These are phyloP conservation scores for Leptopilina myrica DNA, from an alignment of 2,888 invertebrate species.

Conservation along the genomic window DNA sequence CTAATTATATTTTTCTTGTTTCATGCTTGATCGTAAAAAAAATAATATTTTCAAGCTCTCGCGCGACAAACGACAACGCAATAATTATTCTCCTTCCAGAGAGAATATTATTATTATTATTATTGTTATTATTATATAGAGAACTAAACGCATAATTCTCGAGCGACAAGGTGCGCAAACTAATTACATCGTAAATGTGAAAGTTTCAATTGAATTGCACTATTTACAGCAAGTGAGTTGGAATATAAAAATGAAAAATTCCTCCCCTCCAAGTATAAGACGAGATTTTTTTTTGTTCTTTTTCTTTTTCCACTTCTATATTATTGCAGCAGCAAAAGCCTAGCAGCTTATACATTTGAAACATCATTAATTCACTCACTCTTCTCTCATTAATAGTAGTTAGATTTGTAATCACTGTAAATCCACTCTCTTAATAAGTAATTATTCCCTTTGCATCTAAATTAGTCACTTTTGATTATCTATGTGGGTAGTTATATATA, in stretches of 20 bases:
- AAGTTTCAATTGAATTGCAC: slow-evolving; percentile 58
- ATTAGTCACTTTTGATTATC: too few relatives aligned
- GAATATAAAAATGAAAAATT: not conserved
- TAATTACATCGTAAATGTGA: slow-evolving; percentile 59
- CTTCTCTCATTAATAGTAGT: too few relatives aligned
- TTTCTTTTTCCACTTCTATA: not conserved
- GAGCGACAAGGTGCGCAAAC: slow-evolving; percentile 48
- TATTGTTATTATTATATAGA: not conserved
- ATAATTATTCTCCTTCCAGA: not conserved
- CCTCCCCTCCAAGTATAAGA: not conserved
- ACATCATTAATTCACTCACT: not conserved
- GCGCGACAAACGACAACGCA: not conserved
- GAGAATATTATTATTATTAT: too few relatives aligned
- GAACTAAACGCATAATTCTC: not conserved
- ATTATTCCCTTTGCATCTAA: too few relatives aligned
- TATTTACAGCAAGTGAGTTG: slow-evolving; percentile 45
- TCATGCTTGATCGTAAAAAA: not conserved
- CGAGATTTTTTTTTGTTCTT: too few relatives aligned
- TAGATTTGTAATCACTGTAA: too few relatives aligned
- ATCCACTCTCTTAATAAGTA: too few relatives aligned
- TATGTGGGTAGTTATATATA: too few relatives aligned
- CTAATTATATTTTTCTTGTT: too few relatives aligned
- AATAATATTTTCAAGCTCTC: not conserved
- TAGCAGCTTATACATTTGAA: too few relatives aligned
- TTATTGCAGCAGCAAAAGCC: not conserved